Base-by-base conservation (phyloP, 1,140 invertebrate genomes). In the Rhagoletis pomonella region DNA sequence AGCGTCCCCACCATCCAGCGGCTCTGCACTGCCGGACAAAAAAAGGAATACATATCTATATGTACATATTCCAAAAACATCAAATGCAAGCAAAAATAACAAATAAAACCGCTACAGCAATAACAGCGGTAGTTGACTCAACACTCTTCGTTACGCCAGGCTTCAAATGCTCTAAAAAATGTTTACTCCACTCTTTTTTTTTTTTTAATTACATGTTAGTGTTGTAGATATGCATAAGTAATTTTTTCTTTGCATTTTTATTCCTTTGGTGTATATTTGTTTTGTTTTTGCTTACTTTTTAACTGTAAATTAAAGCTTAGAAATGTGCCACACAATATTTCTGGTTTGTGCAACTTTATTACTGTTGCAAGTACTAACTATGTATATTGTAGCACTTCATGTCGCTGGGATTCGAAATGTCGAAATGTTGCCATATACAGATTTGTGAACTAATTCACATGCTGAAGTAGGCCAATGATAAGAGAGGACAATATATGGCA, bases 381-480 rank as follows among this genome's bases (percentile, higher is more conserved):
- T 81, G 50, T 81, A 50, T 77, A 50, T 19, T 81, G 67, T 50
- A 9, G 65, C 65, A 14, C n/a, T n/a, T n/a, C 60, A 58, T 62
- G 17, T 39, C n/a, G 29, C 29, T 67, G 64, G 17, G 44, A 58
- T 58, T 14, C 67, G 0, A 29, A 29, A 29, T 50, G 50, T 81
- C 73, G 73, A 81, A 81, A 81, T 81, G 73, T 58, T 81, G 44
- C 17, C 47, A 55, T 81, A 47, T 50, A 81, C 17, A 29, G 73
- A 81, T 58, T 81, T 81, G 47, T 55, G 67, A n/a, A 47, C 55
- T 55, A 81, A 55, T 81, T 81, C 55, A 50, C 47, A 19, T 5
- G 6, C 47, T 19, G 17, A 81, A 81, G n/a, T 81, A 81, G 73
- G 73, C 73, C 73, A 81, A 81, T 81, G 73, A 81, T 81, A 81